phyloP scores from a whole-genome alignment of 2,797 vertebrate species.

The Mormyrops attenuatus region DNA sequence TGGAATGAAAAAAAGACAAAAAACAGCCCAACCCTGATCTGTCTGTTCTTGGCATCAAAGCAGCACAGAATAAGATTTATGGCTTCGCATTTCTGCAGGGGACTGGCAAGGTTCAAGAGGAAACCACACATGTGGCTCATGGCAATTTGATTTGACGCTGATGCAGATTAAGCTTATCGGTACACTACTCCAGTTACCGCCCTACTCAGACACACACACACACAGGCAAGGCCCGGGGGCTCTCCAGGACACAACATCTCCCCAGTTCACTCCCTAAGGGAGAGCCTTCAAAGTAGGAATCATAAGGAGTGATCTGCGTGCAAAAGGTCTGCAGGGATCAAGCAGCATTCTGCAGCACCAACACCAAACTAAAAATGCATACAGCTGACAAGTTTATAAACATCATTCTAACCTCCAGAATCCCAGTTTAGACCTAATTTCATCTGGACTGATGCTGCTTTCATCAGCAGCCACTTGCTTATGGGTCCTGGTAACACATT shows the following conservation, averaged over 20 bases:
- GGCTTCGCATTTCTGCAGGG: neutral
- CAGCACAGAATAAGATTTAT: neutral
- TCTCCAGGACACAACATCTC: neutral
- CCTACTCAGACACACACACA: neutral
- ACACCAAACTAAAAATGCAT: neutral
- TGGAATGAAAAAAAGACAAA: neutral
- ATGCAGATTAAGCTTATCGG: neutral
- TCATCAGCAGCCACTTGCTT: neutral
- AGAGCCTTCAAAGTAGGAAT: neutral
- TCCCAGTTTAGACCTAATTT: constrained; percentile 1
- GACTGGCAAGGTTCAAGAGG: neutral
- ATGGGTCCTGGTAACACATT: neutral
- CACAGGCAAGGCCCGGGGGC: neutral
- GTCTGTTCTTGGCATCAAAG: neutral
- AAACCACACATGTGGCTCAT: neutral
- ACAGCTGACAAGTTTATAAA: neutral
- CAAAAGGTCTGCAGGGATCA: neutral
- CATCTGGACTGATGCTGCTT: neutral
- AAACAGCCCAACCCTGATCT: neutral
- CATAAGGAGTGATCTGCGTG: neutral
- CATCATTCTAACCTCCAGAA: neutral
- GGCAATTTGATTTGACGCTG: neutral
- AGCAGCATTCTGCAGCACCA: neutral
- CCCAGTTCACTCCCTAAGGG: neutral
- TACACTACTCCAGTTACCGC: neutral